Conservation (phyloP, 2,888 invertebrate genomes). For the Lithophane socia region DNA sequence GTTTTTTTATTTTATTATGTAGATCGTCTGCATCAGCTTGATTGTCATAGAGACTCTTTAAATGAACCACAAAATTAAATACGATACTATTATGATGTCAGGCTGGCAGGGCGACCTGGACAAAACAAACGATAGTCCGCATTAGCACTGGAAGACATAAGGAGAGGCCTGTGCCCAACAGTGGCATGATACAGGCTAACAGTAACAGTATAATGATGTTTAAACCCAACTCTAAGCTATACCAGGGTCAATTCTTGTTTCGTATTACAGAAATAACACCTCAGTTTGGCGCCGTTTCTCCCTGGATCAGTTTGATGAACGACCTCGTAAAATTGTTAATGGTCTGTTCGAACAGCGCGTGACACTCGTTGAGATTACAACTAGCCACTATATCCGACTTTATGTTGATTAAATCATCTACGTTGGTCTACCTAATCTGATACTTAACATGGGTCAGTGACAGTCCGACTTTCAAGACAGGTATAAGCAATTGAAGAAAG, state of each 20-base stretch:
- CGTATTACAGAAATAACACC: conserved; percentile 32
- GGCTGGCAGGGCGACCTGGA: too few relatives aligned
- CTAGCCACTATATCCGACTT: conserved; percentile 63
- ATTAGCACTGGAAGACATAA: too few relatives aligned
- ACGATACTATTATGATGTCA: too few relatives aligned
- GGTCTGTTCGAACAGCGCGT: conserved; percentile 69
- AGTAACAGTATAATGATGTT: background rate
- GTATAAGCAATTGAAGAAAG: too few relatives aligned
- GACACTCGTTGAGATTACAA: conserved; percentile 65
- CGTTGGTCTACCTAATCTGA: conserved; percentile 18
- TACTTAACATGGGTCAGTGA: background rate
- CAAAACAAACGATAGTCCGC: too few relatives aligned
- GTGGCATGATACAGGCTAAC: too few relatives aligned
- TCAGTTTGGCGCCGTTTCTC: conserved; percentile 54
- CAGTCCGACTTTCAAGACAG: background rate
- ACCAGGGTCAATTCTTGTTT: background rate
- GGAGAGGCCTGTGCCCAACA: too few relatives aligned
- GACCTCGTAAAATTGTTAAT: conserved; percentile 76
- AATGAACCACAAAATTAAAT: too few relatives aligned
- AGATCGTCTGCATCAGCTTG: too few relatives aligned
- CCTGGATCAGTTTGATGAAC: conserved; percentile 70
- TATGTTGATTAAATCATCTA: conserved; percentile 75
- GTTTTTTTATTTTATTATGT: too few relatives aligned
- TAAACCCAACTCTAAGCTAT: background rate
- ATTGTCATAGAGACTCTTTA: too few relatives aligned